Percentiles rank a stretch among this genome's conserved stretches.
Conservation (phyloP, 2,888 invertebrate genomes). For the Orthosia gracilis region DNA sequence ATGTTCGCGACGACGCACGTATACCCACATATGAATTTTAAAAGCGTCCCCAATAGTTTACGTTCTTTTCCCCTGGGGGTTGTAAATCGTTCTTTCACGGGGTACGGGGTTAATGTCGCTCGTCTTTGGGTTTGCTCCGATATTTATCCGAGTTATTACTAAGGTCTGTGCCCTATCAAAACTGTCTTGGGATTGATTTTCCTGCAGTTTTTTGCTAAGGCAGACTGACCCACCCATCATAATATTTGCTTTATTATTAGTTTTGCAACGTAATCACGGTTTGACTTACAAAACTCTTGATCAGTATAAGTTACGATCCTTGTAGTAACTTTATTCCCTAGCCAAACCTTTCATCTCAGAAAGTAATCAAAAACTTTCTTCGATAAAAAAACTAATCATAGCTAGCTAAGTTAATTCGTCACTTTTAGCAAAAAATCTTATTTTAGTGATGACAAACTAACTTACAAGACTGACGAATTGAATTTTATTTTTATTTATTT, state of each 20-base stretch:
- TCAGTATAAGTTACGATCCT: slow-evolving; percentile 18
- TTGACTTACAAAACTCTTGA: slow-evolving; percentile 22
- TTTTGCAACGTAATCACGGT: not conserved
- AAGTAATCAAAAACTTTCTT: slow-evolving; percentile 48
- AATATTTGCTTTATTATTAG: not conserved
- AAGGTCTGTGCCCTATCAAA: not conserved
- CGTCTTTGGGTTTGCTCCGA: slow-evolving; percentile 27
- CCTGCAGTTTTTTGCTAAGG: not conserved
- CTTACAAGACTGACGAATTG: slow-evolving; percentile 52
- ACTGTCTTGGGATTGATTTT: not conserved
- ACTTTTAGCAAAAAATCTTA: slow-evolving; percentile 5
- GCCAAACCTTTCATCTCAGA: slow-evolving; percentile 33
- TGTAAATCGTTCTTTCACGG: slow-evolving; percentile 54
- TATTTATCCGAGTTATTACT: slow-evolving; percentile 30
- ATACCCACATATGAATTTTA: slow-evolving; percentile 55
- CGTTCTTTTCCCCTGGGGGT: slow-evolving; percentile 36
- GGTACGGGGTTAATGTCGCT: slow-evolving; percentile 28
- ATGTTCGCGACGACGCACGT: slow-evolving; percentile 32
- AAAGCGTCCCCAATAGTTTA: slow-evolving; percentile 58
- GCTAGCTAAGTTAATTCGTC: slow-evolving; percentile 6
- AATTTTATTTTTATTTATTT: too few relatives aligned
- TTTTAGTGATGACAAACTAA: slow-evolving; percentile 31
- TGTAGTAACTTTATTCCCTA: slow-evolving; percentile 9
- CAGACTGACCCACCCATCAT: not conserved
- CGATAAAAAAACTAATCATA: slow-evolving; percentile 41